Percentiles rank a stretch among this genome's conserved stretches.
phyloP scores from a whole-genome alignment of 2,797 vertebrate genomes.

The Malacoraja senta region DNA sequence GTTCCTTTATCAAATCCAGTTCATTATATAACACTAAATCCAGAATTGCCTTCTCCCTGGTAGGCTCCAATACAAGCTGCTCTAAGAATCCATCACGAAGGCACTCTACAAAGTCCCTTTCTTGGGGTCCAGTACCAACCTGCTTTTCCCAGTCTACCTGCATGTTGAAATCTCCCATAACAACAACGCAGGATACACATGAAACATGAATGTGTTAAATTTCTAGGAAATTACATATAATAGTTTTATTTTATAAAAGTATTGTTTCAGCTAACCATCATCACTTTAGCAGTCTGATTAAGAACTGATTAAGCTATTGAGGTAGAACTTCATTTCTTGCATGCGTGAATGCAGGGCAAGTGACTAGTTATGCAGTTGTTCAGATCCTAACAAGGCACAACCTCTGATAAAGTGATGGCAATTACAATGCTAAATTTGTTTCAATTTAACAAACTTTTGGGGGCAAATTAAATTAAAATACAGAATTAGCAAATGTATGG shows the following conservation, averaged over 20 bases:
- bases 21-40: too few relatives aligned
- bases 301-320: not conserved
- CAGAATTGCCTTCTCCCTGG: too few relatives aligned
- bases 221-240: not conserved
- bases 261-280: constrained; percentile 4
- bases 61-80: too few relatives aligned
- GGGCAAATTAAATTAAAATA: not conserved
- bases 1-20: too few relatives aligned
- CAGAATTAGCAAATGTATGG: not conserved
- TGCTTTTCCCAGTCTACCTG: too few relatives aligned
- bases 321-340: not conserved
- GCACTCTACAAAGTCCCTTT: too few relatives aligned
- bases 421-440: not conserved
- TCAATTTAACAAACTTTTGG: not conserved
- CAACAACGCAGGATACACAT: not conserved
- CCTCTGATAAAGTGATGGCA: not conserved
- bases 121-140: too few relatives aligned
- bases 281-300: not conserved
- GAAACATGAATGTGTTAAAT: not conserved
- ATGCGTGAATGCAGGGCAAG: not conserved
- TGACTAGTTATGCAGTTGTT: not conserved
- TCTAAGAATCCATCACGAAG: too few relatives aligned
- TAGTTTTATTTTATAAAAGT: not conserved
- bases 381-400: not conserved
- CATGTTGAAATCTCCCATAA: too few relatives aligned